Base-by-base conservation (phyloP, 2,113 vertebrate genomes). In the Oceanites oceanicus region DNA sequence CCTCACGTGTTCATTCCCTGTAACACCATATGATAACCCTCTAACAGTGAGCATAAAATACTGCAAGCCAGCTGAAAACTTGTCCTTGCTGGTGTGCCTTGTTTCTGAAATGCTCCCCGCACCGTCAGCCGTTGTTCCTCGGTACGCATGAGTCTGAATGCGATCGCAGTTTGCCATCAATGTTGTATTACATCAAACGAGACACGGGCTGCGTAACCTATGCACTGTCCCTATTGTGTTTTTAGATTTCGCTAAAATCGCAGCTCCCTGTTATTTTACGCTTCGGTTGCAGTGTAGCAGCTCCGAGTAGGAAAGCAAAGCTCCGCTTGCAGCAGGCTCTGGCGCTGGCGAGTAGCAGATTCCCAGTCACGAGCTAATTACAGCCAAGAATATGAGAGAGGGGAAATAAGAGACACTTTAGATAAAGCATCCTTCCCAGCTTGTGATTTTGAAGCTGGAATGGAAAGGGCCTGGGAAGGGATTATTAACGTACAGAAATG, bases 391-490 rank as follows among this genome's bases (percentile, higher is more conserved):
- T 66, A 92, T 32, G 50, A 73, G 80, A 65, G 87, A 85, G 94
- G 32, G 85, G 85, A 94, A 96, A 76, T 75, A 87, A 77, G 86
- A 92, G 90, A 93, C 90, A 40, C 83, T 96, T 95, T 26, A 95
- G 45, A 47, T 85, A 96, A 78, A 84, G 49, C 78, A 88, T 93
- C 94, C 76, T 96, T 94, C 85, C 55, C 91, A 86, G 95, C 95
- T 78, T 90, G 92, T 84, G 91, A 65, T 95, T 85, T 58, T 91
- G 94, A 93, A 86, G 91, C 93, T 92, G 95, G 91, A 78, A 61
- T 84, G 85, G 90, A 90, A 97, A 86, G 55, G 92, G 91, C 90
- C 90, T 91, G 96, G 95, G 94, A 91, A 88, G 81, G 84, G 91
- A 91, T 96, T 96, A 94, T 95, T 92, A 73, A 88, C 3, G 21